phyloP scores from a whole-genome alignment of 2,113 vertebrate genomes.

The Gymnocephalus cernua region DNA sequence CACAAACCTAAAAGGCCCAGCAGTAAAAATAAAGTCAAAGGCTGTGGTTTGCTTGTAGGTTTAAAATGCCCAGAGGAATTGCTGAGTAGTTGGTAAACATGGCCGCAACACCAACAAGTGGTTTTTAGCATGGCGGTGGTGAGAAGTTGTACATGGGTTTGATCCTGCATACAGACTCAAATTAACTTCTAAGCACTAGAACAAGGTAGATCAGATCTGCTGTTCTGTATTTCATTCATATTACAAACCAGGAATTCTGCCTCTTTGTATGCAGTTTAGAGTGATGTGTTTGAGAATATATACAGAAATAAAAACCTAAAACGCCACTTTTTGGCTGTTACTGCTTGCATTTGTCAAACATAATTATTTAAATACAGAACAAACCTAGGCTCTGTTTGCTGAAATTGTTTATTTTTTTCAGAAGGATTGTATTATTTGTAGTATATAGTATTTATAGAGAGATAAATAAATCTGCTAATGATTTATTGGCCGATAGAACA shows the following conservation, averaged over 20 bases:
- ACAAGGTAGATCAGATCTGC: neutral
- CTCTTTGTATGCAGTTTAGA: neutral
- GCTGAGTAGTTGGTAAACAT: slow-evolving; percentile 56
- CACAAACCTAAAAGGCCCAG: slow-evolving; percentile 8
- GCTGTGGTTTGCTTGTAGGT: slow-evolving; percentile 51
- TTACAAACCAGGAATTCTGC: neutral
- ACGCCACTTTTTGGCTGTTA: too few species aligned
- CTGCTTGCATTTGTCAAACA: neutral
- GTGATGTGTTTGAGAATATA: neutral
- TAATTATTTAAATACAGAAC: neutral
- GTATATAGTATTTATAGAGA: too few species aligned
- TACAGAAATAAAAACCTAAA: neutral
- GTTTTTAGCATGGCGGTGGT: slow-evolving; percentile 35
- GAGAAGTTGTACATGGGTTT: slow-evolving; percentile 18
- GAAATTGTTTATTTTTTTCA: neutral
- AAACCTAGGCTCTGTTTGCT: neutral
- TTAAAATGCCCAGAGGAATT: slow-evolving; percentile 61
- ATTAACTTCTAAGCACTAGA: neutral
- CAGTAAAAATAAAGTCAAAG: slow-evolving; percentile 41
- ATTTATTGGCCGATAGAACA: neutral
- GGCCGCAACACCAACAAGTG: slow-evolving; percentile 60
- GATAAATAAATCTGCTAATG: neutral
- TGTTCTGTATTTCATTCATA: slow-evolving; percentile 1
- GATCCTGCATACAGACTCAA: neutral
- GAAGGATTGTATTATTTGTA: neutral